phyloP scores from a whole-genome alignment of 2,888 invertebrate genomes.

The Aspidapion aeneum region DNA sequence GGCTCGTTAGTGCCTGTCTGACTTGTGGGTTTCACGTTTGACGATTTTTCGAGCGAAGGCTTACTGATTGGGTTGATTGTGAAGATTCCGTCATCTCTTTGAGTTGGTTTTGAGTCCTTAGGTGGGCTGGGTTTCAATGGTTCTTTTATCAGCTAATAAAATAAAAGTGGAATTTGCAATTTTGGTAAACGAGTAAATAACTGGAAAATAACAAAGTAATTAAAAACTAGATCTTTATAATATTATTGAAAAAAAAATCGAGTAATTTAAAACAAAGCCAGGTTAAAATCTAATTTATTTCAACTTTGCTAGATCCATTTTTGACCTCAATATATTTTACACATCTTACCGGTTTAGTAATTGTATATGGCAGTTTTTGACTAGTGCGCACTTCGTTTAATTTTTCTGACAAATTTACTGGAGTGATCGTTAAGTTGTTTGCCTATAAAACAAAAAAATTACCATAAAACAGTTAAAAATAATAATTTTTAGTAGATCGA shows the following conservation, averaged over 20 bases:
- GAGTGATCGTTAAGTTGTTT: slow-evolving; percentile 22
- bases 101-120: not conserved
- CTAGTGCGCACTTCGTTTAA: slow-evolving; percentile 13
- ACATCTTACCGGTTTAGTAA: slow-evolving; percentile 9
- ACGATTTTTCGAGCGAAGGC: not conserved
- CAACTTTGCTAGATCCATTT: too few relatives aligned
- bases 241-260: too few relatives aligned
- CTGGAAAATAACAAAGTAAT: too few relatives aligned
- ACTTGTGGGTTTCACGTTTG: too few relatives aligned
- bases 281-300: too few relatives aligned
- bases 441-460: not conserved
- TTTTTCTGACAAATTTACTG: slow-evolving; percentile 18
- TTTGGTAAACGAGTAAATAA: too few relatives aligned
- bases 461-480: too few relatives aligned
- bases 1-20: not conserved
- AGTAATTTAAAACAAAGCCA: too few relatives aligned
- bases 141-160: not conserved
- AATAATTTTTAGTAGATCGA: too few relatives aligned
- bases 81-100: not conserved
- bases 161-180: too few relatives aligned
- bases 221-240: too few relatives aligned
- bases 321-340: too few relatives aligned
- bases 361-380: slow-evolving; percentile 8
- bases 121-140: not conserved
- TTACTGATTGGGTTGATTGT: not conserved